These are phyloP conservation scores for Muscicapa striata DNA, from an alignment of 2,797 vertebrate species.

Conservation along the genomic window DNA sequence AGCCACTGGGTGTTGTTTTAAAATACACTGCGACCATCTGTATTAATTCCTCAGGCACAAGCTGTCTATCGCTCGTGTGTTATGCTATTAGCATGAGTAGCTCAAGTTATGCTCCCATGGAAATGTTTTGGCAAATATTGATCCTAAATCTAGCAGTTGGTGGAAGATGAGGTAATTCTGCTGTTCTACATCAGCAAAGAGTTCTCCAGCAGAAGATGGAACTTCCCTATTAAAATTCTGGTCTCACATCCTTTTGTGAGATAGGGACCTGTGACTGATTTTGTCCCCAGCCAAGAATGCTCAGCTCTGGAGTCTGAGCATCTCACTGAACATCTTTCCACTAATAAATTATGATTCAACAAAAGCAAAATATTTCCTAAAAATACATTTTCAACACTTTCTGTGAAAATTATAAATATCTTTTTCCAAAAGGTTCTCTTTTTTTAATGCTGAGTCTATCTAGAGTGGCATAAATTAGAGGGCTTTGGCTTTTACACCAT, in stretches of 20 bases:
- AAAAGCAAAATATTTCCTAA: neutral
- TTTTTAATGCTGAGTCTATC: neutral
- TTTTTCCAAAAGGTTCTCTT: neutral
- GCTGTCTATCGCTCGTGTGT: fast-evolving
- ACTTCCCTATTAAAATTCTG: neutral
- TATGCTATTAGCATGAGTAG: neutral
- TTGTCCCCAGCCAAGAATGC: neutral
- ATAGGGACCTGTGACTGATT: neutral
- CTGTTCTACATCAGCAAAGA: neutral
- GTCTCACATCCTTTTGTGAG: neutral
- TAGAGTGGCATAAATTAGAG: neutral
- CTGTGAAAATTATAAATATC: neutral
- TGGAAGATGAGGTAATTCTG: neutral
- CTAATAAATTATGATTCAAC: neutral
- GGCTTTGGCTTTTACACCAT: neutral
- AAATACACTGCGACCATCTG: neutral
- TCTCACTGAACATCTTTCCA: neutral
- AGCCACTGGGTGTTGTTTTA: neutral
- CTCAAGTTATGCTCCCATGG: neutral
- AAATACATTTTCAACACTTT: neutral
- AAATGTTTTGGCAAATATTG: neutral
- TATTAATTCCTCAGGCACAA: neutral
- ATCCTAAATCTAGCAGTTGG: neutral
- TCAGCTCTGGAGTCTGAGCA: neutral
- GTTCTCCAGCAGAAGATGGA: neutral